Evolutionary conservation across 2,888 invertebrate genomes (phyloP).

Genomic region (Bombyx huttoni): DNA sequence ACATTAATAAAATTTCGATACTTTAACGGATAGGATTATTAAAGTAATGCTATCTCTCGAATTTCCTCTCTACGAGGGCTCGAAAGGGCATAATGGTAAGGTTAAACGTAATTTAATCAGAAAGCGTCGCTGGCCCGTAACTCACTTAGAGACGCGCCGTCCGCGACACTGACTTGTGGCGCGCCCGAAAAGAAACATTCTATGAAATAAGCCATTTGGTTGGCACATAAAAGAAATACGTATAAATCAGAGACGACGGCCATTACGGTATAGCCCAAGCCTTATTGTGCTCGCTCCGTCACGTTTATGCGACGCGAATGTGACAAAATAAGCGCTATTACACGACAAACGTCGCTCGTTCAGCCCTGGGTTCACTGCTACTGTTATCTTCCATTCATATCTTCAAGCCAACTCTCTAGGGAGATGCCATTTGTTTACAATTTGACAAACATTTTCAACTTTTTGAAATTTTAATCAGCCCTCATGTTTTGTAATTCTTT

Average conservation of each 20-base stretch:
- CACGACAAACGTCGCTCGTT: constrained; percentile 37
- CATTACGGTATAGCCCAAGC: constrained; percentile 48
- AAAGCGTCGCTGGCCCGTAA: constrained; percentile 28
- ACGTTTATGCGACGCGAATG: constrained; percentile 54
- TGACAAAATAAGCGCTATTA: constrained; percentile 57
- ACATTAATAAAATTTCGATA: too few species aligned
- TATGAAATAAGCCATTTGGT: constrained; percentile 55
- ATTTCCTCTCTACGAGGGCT: constrained; percentile 8
- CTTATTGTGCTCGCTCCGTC: constrained; percentile 56
- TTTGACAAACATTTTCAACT: too few species aligned
- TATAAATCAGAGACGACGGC: constrained; percentile 62
- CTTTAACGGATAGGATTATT: background rate
- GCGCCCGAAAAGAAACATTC: constrained; percentile 40
- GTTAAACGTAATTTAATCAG: constrained; percentile 39
- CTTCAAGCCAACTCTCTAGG: background rate
- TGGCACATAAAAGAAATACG: constrained; percentile 63
- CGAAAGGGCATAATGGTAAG: constrained; percentile 18
- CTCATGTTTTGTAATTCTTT: too few species aligned
- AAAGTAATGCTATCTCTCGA: background rate
- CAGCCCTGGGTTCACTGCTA: constrained; percentile 15
- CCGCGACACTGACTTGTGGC: constrained; percentile 31
- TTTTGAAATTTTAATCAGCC: too few species aligned
- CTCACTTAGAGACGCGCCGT: constrained; percentile 29
- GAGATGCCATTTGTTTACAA: background rate
- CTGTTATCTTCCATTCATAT: constrained; percentile 6